Evolutionary conservation across 2,888 invertebrate genomes (phyloP).

Genomic region (Pollenia amentaria): DNA sequence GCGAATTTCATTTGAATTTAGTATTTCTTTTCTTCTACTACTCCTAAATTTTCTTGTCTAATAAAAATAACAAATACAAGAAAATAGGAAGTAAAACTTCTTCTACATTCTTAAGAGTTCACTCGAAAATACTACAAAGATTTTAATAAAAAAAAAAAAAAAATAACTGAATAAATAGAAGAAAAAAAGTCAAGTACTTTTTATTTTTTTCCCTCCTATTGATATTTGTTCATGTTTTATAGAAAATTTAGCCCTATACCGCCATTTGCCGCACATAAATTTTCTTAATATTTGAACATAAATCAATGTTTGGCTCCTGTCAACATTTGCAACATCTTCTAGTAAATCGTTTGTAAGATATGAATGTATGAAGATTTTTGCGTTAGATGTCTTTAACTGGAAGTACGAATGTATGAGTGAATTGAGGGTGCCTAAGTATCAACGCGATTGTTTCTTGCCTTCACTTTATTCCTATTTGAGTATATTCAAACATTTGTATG

Average conservation of each 20-base stretch:
- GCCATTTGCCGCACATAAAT: constrained; percentile 80
- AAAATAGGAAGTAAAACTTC: constrained; percentile 28
- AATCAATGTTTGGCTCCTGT: constrained; percentile 83
- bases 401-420: constrained; percentile 11
- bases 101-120: constrained; percentile 50
- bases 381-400: constrained; percentile 18
- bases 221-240: constrained; percentile 9
- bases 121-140: constrained; percentile 39
- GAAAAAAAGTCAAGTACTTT: constrained; percentile 16
- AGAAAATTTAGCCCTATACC: constrained; percentile 50
- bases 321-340: constrained; percentile 73
- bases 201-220: constrained; percentile 14
- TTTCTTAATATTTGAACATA: constrained; percentile 79
- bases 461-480: constrained; percentile 18
- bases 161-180: no score
- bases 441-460: constrained; percentile 34
- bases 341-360: constrained; percentile 71
- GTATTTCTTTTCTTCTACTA: constrained; percentile 5
- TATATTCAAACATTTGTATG: constrained; percentile 18
- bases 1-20: constrained; percentile 72
- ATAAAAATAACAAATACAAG: constrained; percentile 26
- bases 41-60: constrained; percentile 27
- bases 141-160: not conserved
- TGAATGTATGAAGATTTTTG: constrained; percentile 43
- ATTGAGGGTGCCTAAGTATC: not conserved